Base-by-base conservation (phyloP, 2,113 vertebrate species). In the Taxidea taxus region DNA sequence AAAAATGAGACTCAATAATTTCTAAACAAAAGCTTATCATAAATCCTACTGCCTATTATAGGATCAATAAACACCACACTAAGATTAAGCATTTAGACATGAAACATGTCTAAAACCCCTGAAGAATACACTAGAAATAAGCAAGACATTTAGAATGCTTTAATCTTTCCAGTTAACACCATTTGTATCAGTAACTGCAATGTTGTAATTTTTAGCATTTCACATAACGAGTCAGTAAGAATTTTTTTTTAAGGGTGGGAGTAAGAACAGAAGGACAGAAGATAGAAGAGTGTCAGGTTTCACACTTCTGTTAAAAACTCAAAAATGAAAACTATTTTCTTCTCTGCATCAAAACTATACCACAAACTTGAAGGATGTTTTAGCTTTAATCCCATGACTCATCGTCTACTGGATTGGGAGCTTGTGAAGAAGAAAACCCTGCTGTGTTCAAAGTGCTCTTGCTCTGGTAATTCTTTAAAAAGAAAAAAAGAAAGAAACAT, bases 331-430 rank as follows among this genome's bases (percentile, higher is more conserved):
- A 96, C 82, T 84, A 75, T 49, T 96, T 91, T 97, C 96, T 97
- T 97, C 90, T 92, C 58, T 92, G 74, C 80, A 97, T 87, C 91
- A 87, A 95, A 95, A 34, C 91, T 87, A 25, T 80, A 96, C 68
- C 42, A 77, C 44, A 89, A 94, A 84, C 82, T 96, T 96, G 77
- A 85, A 85, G 83, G 82, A 25, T 39, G 4, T 64, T 93, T 85
- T 15, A 66, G 64, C 72, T 96, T 98, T 98, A 99, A 97, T 98
- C 98, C 99, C 99, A 99, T 10, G 98, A 98, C 84, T 99, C 98
- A 21, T 98, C 98, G 70, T 98, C 98, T 14, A 87, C 70, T 91
- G 81, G 83, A 94, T 34, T 96, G 68, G 97, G 56, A 96, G 91
- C 68, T 81, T 51, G 97, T 0, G 94, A 56, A 90, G 93, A 86